Percentiles rank a stretch among this genome's conserved stretches.
Evolutionary conservation across 2,113 vertebrate species (phyloP).

Genomic region (Strix aluco): DNA sequence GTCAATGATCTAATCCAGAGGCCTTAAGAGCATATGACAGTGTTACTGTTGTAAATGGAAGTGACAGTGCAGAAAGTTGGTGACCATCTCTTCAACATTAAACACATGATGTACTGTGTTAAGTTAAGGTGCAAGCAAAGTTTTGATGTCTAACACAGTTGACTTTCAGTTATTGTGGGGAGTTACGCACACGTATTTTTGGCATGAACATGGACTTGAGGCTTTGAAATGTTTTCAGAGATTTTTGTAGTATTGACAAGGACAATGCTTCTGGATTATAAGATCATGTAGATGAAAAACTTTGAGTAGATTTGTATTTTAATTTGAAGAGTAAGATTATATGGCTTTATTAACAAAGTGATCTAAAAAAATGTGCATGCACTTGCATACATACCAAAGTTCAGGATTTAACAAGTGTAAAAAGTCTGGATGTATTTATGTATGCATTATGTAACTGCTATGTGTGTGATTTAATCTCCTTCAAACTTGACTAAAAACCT

Average conservation of each 20-base stretch:
- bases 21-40: not conserved
- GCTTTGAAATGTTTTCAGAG: not conserved
- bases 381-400: not conserved
- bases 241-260: not conserved
- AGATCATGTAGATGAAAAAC: not conserved
- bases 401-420: not conserved
- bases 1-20: not conserved
- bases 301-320: not conserved
- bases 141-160: not conserved
- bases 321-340: not conserved
- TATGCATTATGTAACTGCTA: not conserved
- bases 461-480: not conserved
- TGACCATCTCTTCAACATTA: not conserved
- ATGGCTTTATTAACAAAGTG: not conserved
- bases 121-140: not conserved
- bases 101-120: not conserved
- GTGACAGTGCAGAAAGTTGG: not conserved
- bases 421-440: not conserved
- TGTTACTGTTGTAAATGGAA: not conserved
- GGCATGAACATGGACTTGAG: not conserved
- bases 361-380: not conserved
- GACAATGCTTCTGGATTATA: not conserved
- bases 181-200: not conserved
- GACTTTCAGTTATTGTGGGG: not conserved
- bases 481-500: not conserved